Evolutionary conservation across 2,888 invertebrate species (phyloP), one percentile per base, ranked within the genome.

Genomic region (Psylliodes chrysocephalus): DNA sequence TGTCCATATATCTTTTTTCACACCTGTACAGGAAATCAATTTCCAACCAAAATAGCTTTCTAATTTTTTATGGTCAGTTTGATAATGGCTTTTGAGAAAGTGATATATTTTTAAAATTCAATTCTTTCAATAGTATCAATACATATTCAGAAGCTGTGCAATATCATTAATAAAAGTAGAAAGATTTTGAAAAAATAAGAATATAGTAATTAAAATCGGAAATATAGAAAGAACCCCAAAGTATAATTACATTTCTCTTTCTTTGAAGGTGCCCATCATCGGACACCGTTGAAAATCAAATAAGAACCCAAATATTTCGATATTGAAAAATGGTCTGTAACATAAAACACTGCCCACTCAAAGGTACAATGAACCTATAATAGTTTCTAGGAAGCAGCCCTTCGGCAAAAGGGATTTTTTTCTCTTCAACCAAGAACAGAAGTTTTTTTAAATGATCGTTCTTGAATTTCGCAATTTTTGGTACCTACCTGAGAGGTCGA

Each of bases 401-500:
- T 60, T 54, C 28, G 49, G 33, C 35, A 38, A 49, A 49, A 28
- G 54, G 42, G 55, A 35, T 60, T 56, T 60, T 69, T 68, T 66
- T 65, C 64, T 55, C 44, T 66, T 55, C 44, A 28, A 52, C 55
- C 35, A 30, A 61, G 59, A 71, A 71, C 69, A 69, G 69, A 66
- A 67, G 68, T 73, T 72, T 73, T 71, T 59, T 73, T 71, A 64
- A 66, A 68, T 69, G 60, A 70, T 71, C 61, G 56, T 56, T 67
- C 71, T 68, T 59, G 60, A 63, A 70, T 72, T 70, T 71, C 68
- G 64, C 70, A 70, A 69, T 67, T 60, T 28, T 47, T 55, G 55
- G 49, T 72, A 72, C 72, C 73, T 72, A 72, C 72, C 73, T 72
- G 71, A 62, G 53, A 71, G 73, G 72, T 74, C 73, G 73, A 71